Base-by-base conservation (phyloP, 37 sponge, comb jelly and placozoan genomes). In the Spongilla lacustris region DNA sequence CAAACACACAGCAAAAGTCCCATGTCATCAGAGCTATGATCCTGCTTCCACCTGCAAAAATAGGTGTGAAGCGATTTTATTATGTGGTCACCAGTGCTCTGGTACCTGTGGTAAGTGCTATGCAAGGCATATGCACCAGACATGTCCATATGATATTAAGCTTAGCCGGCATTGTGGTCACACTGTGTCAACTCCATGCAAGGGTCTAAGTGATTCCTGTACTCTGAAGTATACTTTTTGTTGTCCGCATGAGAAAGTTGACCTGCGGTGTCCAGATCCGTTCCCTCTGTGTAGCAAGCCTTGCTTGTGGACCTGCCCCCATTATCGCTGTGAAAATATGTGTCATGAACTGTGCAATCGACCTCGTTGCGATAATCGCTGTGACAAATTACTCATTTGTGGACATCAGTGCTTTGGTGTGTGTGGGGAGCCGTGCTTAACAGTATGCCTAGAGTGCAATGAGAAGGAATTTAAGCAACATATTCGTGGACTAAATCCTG, bases 391-490 rank as follows among this genome's bases (percentile, higher is more conserved):
- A 21, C 72, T 89, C 35, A 2, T 29, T 13, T 95, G 95, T 92
- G 86, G 83, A 46, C 95, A 95, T 77, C 75, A 26, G 21, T 95
- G 95, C 76, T 46, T 41, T 74, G 90, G 90, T 23, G 37, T 94
- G 24, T 94, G 95, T 86, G 95, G 95, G 37, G 95, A 94, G 69
- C 66, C 73, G 33, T 94, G 95, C 71, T 75, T 88, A 29, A 80
- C 68, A 17, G 41, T 92, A 5, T 95, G 95, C 67, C 74, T 72
- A 12, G 38, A 78, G 22, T 95, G 95, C 37, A 26, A 84, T 26
- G 69, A 27, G 8, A 38, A 77, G 10, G 81, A 80, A 33, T 89
- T 89, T 27, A 75, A 41, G 28, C 74, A 69, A 33, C 27, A 79
- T 8, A 13, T 79, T 27, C 19, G 37, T 41, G 78, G 78, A 10